These are phyloP conservation scores for Venusia cambrica DNA, from an alignment of 2,888 invertebrate genomes.

Conservation along the genomic window DNA sequence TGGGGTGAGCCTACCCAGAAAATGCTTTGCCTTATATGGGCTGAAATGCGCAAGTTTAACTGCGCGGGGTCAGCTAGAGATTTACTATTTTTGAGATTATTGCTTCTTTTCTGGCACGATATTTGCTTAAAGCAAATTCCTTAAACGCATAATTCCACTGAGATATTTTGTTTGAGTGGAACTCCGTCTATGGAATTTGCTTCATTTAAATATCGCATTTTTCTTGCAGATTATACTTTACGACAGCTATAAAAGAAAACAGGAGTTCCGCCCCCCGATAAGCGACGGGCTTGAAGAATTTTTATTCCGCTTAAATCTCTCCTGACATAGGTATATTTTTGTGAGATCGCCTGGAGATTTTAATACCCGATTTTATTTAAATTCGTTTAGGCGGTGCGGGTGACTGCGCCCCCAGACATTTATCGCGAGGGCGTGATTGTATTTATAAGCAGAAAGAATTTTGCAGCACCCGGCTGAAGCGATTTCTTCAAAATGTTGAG, in stretches of 20 bases:
- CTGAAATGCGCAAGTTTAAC: too few species aligned
- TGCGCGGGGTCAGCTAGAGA: constrained; percentile 1
- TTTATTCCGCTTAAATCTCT: constrained; percentile 79
- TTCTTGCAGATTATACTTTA: constrained; percentile 81
- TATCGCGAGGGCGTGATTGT: constrained; percentile 74
- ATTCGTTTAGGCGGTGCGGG: constrained; percentile 74
- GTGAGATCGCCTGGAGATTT: constrained; percentile 76
- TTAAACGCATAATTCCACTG: constrained; percentile 68
- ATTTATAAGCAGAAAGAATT: constrained; percentile 63
- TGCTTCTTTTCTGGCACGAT: background rate
- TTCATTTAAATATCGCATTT: constrained; percentile 82
- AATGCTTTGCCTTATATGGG: too few species aligned
- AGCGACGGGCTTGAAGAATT: constrained; percentile 78
- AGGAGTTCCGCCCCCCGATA: constrained; percentile 75
- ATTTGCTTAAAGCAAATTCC: too few species aligned
- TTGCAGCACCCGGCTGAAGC: constrained; percentile 32
- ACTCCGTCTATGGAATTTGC: constrained; percentile 71
- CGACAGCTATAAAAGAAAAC: constrained; percentile 81
- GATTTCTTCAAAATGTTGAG: constrained; percentile 27
- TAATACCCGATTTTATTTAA: constrained; percentile 79
- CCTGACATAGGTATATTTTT: constrained; percentile 79
- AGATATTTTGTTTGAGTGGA: constrained; percentile 65
- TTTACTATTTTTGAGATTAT: constrained; percentile 1
- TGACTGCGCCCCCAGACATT: constrained; percentile 70
- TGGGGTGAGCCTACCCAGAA: too few species aligned